These are phyloP conservation scores for Nasonia vitripennis DNA, from an alignment of 1,140 invertebrate species.

Conservation along the genomic window DNA sequence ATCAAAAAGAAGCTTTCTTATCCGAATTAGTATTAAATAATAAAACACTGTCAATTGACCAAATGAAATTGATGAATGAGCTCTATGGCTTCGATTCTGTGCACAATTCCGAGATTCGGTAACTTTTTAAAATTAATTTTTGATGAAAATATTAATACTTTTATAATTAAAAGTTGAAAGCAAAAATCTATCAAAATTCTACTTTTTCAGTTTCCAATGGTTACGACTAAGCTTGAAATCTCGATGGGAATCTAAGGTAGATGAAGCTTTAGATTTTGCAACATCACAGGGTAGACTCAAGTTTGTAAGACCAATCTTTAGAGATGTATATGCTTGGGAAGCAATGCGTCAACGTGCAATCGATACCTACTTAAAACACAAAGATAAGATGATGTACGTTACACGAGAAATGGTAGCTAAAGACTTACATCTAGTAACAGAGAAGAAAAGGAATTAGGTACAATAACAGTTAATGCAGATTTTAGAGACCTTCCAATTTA, in stretches of 20 bases:
- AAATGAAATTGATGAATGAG: conserved; percentile 80
- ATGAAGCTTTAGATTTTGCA: conserved; percentile 83
- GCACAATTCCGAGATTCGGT: conserved; percentile 87
- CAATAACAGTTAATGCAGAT: conserved; percentile 17
- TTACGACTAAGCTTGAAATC: conserved; percentile 85
- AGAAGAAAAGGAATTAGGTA: conserved; percentile 41
- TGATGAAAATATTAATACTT: neutral
- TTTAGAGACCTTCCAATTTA: conserved; percentile 35
- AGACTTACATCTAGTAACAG: conserved; percentile 80
- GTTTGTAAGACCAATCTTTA: conserved; percentile 90
- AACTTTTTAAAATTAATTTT: conserved; percentile 65
- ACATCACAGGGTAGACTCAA: conserved; percentile 93
- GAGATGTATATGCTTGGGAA: conserved; percentile 89
- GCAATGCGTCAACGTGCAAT: conserved; percentile 81
- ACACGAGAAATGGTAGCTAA: conserved; percentile 83
- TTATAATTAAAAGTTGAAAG: conserved; percentile 7
- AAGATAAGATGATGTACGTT: conserved; percentile 89
- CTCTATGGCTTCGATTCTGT: conserved; percentile 81
- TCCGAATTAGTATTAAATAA: conserved; percentile 80
- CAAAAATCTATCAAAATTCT: neutral
- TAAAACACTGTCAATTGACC: conserved; percentile 75
- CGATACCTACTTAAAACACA: conserved; percentile 83
- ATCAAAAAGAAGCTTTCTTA: conserved; percentile 85
- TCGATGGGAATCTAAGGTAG: conserved; percentile 81
- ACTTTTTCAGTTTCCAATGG: conserved; percentile 81